phyloP scores from a whole-genome alignment of 2,888 invertebrate species.

The Clanis bilineata region DNA sequence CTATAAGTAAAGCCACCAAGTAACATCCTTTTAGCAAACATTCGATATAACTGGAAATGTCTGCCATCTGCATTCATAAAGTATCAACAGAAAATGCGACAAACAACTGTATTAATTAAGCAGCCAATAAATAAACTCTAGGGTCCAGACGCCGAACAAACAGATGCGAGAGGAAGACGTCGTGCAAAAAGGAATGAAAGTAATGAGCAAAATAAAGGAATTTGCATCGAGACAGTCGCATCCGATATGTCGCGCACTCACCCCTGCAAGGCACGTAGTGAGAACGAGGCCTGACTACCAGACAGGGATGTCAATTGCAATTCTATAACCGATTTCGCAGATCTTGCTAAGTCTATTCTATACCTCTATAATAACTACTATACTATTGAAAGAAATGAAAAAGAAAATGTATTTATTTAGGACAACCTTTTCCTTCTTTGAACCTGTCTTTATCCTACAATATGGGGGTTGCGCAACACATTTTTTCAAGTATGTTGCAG shows the following conservation, averaged over 20 bases:
- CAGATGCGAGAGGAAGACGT: conserved; percentile 8
- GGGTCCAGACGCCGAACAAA: neutral
- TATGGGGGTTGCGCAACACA: too few relatives aligned
- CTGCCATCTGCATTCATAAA: neutral
- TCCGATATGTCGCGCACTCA: conserved; percentile 27
- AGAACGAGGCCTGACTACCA: conserved; percentile 24
- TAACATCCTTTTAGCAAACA: neutral
- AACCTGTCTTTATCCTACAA: too few relatives aligned
- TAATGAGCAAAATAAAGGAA: conserved; percentile 6
- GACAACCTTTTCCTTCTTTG: too few relatives aligned
- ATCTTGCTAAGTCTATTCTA: too few relatives aligned
- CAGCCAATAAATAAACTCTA: neutral
- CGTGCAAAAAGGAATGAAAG: conserved; percentile 25
- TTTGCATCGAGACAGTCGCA: conserved; percentile 19
- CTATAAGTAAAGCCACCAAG: neutral
- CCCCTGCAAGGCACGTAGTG: conserved; percentile 31
- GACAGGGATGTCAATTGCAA: neutral
- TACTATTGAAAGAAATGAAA: too few relatives aligned
- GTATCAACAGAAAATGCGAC: neutral
- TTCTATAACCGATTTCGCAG: neutral
- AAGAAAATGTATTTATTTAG: too few relatives aligned
- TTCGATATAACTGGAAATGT: neutral
- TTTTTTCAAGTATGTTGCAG: too few relatives aligned
- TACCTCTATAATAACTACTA: too few relatives aligned
- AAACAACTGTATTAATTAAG: neutral